Percentiles rank a stretch among this genome's conserved stretches.
Evolutionary conservation across 2,113 vertebrate genomes (phyloP).

Genomic region (Lagenorhynchus albirostris): DNA sequence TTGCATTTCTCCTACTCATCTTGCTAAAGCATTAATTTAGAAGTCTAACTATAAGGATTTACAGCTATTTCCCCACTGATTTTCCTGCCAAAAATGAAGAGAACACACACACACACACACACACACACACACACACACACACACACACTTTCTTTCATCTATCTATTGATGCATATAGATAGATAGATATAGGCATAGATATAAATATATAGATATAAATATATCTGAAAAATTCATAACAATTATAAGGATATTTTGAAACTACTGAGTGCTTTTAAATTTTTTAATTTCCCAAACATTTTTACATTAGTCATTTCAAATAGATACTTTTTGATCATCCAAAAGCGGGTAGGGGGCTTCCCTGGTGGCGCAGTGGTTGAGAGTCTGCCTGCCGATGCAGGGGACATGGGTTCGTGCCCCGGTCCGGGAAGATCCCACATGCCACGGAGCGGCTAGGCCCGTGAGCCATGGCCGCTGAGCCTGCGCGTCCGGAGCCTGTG

Average conservation of each 20-base stretch:
- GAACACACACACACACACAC: background rate
- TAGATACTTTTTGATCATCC: background rate
- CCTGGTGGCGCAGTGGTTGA: too few relatives aligned
- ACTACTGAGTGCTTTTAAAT: background rate
- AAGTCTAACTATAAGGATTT: conserved; percentile 32
- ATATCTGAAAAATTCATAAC: background rate
- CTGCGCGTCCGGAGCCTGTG: too few relatives aligned
- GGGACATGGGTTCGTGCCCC: too few relatives aligned
- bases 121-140: background rate
- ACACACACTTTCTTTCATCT: background rate
- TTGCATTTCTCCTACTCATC: background rate
- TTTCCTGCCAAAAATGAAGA: background rate
- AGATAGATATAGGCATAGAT: background rate
- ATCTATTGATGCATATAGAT: background rate
- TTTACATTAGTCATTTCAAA: background rate
- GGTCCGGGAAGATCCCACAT: too few relatives aligned
- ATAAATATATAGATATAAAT: background rate
- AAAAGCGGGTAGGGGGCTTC: background rate
- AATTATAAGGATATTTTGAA: background rate
- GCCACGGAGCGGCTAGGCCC: too few relatives aligned
- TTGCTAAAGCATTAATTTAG: background rate
- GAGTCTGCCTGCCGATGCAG: too few relatives aligned
- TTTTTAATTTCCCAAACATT: background rate
- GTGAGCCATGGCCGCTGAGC: too few relatives aligned
- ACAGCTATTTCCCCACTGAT: background rate